phyloP scores from a whole-genome alignment of 1,140 invertebrate species.

The Steinernema feltiae region DNA sequence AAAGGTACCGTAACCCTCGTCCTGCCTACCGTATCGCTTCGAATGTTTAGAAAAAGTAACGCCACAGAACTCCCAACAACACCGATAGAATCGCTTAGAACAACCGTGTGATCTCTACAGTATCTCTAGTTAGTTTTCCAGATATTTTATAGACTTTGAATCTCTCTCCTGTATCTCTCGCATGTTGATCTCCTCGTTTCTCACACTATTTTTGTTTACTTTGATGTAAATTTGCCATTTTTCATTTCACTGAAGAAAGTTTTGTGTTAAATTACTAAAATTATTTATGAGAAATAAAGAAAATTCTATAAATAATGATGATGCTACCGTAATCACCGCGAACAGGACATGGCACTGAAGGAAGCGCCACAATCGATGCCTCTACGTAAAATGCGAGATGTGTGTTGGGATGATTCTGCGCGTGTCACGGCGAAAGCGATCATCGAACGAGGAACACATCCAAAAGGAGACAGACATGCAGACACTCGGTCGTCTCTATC shows the following conservation, averaged over 20 bases:
- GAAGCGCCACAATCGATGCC: no score
- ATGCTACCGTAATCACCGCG: background rate
- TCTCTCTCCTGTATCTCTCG: background rate
- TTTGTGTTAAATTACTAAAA: background rate
- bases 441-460: no score
- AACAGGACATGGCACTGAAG: background rate
- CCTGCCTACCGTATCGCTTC: background rate
- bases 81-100: slow-evolving; percentile 5
- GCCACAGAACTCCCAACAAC: background rate
- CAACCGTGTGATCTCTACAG: background rate
- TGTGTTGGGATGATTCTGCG: no score
- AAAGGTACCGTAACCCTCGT: background rate
- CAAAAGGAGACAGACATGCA: no score
- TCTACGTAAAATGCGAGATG: no score
- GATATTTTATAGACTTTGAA: background rate
- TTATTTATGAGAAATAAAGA: slow-evolving; percentile 11
- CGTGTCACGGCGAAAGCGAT: no score
- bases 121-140: background rate
- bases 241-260: background rate
- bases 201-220: background rate
- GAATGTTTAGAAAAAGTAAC: background rate
- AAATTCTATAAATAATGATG: background rate
- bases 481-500: no score
- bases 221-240: background rate
- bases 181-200: background rate